A percentile compares a stretch with the other conserved stretches of the same genome.
Conservation (phyloP, 2,113 vertebrate species). For the Vulpes ferrilata region DNA sequence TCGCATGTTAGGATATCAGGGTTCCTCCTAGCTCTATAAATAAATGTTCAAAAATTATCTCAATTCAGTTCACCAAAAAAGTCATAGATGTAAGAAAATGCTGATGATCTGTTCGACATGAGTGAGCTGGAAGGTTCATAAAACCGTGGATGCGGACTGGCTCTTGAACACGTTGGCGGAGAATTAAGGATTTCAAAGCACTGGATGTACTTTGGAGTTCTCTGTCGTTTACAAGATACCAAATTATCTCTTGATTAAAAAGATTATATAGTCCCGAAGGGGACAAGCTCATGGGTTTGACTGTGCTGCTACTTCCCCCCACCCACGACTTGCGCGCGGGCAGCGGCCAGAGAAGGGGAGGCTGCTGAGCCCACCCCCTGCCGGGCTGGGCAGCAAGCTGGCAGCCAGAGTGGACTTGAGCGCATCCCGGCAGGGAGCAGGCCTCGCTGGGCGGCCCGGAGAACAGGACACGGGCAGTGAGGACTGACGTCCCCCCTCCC, state of each 20-base stretch:
- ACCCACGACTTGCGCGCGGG: not conserved
- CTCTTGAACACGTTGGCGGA: conserved; percentile 5
- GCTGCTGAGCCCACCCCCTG: not conserved
- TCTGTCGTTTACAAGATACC: conserved; percentile 34
- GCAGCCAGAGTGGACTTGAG: not conserved
- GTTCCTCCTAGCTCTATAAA: conserved; percentile 15
- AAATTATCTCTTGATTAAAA: conserved; percentile 61
- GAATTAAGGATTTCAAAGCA: conserved; percentile 49
- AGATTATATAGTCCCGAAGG: not conserved
- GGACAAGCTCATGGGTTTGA: not conserved
- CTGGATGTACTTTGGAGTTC: not conserved
- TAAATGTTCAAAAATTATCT: conserved; percentile 4
- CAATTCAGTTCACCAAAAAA: conserved; percentile 39
- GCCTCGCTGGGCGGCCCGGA: not conserved
- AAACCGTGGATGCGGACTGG: not conserved
- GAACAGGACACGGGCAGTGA: not conserved
- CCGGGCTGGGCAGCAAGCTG: not conserved
- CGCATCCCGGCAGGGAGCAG: not conserved
- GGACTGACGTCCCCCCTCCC: not conserved
- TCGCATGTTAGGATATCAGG: not conserved
- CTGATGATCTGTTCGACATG: not conserved
- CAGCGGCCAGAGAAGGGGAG: not conserved
- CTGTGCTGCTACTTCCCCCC: not conserved
- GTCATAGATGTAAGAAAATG: not conserved
- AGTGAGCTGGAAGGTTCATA: conserved; percentile 17